Conservation (phyloP, 2,797 vertebrate species). For the Enteromius argenteus region DNA sequence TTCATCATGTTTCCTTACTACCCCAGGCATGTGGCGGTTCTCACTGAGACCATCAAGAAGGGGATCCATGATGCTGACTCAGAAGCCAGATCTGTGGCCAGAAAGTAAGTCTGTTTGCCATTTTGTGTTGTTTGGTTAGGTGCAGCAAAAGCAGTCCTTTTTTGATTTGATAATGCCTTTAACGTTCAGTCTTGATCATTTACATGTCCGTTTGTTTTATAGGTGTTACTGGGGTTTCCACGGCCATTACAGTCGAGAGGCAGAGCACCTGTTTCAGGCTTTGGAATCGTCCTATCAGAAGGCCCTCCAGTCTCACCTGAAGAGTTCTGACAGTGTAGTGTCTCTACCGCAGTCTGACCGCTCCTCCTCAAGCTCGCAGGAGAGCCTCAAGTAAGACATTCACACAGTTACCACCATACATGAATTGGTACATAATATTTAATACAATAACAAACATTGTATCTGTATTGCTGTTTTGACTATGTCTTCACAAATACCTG, state of each 20-base stretch:
- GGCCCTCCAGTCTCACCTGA: slow-evolving; percentile 93
- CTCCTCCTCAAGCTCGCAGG: slow-evolving; percentile 97
- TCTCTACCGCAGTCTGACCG: slow-evolving; percentile 96
- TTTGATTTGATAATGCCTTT: background rate
- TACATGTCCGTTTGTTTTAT: background rate
- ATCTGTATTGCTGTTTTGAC: background rate
- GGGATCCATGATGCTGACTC: slow-evolving; percentile 97
- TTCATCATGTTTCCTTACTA: slow-evolving; percentile 71
- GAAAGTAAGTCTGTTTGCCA: slow-evolving; percentile 87
- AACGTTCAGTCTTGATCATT: background rate
- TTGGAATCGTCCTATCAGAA: slow-evolving; percentile 98
- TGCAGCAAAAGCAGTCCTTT: background rate
- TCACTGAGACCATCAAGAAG: slow-evolving; percentile 97
- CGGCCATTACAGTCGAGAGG: slow-evolving; percentile 92
- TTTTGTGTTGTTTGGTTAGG: background rate
- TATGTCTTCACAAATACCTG: background rate
- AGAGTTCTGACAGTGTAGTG: slow-evolving; percentile 94
- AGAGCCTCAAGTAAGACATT: slow-evolving; percentile 93
- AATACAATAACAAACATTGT: background rate
- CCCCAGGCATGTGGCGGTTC: slow-evolving; percentile 92
- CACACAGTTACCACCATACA: background rate
- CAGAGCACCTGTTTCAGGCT: slow-evolving; percentile 92
- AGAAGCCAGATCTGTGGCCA: slow-evolving; percentile 94
- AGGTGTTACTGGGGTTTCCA: slow-evolving; percentile 99
- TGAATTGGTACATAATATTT: background rate